These are phyloP conservation scores for Chorisops tibialis DNA, from an alignment of 2,888 invertebrate genomes.

Conservation along the genomic window DNA sequence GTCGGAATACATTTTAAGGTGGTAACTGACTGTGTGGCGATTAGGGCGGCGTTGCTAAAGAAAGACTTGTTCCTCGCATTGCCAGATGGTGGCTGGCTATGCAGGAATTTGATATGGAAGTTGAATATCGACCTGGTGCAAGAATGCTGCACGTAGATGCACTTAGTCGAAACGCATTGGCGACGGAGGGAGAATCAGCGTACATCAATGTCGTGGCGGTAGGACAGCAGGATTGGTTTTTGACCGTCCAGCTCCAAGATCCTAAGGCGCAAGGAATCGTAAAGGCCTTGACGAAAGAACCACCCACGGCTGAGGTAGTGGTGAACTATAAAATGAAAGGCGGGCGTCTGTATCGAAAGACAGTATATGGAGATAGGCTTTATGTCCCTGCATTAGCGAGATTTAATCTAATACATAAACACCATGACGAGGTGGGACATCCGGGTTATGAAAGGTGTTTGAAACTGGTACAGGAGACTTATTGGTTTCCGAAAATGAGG, in stretches of 20 bases:
- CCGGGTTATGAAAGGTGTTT: conserved; percentile 25
- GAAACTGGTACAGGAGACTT: conserved; percentile 9
- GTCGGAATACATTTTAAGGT: conserved; percentile 40
- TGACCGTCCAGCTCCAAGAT: conserved; percentile 1
- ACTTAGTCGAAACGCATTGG: conserved; percentile 35
- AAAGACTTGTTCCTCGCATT: conserved; percentile 39
- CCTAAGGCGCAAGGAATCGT: neutral
- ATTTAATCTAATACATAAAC: too few species aligned
- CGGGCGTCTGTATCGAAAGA: too few species aligned
- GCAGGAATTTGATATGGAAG: conserved; percentile 35
- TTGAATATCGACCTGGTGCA: conserved; percentile 33
- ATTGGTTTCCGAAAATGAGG: conserved; percentile 26
- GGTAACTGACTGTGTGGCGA: conserved; percentile 43
- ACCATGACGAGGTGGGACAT: conserved; percentile 23
- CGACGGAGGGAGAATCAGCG: too few species aligned
- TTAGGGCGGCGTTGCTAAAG: conserved; percentile 40
- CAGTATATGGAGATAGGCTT: too few species aligned
- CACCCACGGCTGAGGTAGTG: too few species aligned
- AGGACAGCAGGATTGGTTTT: too few species aligned
- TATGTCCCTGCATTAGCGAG: too few species aligned
- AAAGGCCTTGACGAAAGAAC: too few species aligned
- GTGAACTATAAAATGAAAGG: too few species aligned
- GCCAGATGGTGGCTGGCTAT: conserved; percentile 39
- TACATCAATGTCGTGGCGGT: too few species aligned
- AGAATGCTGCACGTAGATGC: conserved; percentile 43